These are phyloP conservation scores for Ferrisia virgata DNA, from an alignment of 2,888 invertebrate species.

Conservation along the genomic window DNA sequence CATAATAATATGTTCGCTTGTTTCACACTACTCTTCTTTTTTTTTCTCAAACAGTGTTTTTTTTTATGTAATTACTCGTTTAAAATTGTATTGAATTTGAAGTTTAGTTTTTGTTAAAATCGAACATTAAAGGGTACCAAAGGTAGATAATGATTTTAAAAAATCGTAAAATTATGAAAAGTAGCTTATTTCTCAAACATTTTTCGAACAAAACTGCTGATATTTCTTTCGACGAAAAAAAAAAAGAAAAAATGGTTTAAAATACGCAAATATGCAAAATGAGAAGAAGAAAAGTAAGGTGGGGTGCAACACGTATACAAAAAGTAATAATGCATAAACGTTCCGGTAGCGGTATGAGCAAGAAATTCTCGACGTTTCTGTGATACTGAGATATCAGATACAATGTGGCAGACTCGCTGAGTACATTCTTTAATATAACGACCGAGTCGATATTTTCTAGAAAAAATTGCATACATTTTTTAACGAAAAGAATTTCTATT, in stretches of 20 bases:
- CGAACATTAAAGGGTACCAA: too few relatives aligned
- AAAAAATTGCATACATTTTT: slow-evolving; percentile 3
- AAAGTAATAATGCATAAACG: neutral
- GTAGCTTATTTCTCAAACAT: too few relatives aligned
- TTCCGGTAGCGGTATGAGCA: neutral
- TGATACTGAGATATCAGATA: neutral
- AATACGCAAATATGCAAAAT: neutral
- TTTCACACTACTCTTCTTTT: too few relatives aligned
- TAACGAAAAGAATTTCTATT: slow-evolving; percentile 5
- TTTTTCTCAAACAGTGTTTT: too few relatives aligned
- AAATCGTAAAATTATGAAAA: too few relatives aligned
- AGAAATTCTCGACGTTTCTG: neutral
- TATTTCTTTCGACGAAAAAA: neutral
- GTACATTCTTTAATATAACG: neutral
- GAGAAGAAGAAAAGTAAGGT: neutral
- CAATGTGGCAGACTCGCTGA: neutral
- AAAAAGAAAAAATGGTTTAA: neutral
- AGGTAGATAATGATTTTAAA: too few relatives aligned
- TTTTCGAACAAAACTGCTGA: too few relatives aligned
- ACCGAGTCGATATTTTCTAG: neutral
- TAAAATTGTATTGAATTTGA: too few relatives aligned
- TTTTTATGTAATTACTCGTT: neutral
- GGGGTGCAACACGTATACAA: neutral
- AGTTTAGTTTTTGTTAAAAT: too few relatives aligned
- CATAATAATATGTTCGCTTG: too few relatives aligned